A percentile compares a stretch with the other conserved stretches of the same genome.
These are phyloP conservation scores for Peromyscus polionotus DNA, from an alignment of 2,113 vertebrate species.

Conservation along the genomic window DNA sequence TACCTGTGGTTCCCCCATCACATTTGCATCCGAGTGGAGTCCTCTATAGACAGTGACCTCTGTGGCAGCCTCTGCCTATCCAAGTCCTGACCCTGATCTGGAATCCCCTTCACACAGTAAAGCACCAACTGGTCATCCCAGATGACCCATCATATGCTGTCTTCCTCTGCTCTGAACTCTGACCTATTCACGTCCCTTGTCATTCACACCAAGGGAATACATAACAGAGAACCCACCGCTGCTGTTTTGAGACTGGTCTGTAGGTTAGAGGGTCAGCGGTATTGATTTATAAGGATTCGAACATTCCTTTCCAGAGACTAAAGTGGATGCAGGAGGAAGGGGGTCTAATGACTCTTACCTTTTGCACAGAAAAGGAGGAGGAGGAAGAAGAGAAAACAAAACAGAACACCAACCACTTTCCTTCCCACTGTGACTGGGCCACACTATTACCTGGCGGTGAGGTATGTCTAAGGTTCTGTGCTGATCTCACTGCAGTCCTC, in stretches of 20 bases:
- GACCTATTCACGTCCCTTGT: not conserved
- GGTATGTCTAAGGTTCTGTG: not conserved
- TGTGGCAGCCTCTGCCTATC: not conserved
- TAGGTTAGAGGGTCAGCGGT: not conserved
- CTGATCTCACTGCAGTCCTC: not conserved
- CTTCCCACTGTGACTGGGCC: not conserved
- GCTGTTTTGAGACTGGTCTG: not conserved
- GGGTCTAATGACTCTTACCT: not conserved
- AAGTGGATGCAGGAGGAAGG: not conserved
- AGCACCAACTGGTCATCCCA: not conserved
- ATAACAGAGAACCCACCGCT: accelerated
- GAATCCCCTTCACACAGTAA: too few relatives aligned
- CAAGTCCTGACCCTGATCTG: not conserved
- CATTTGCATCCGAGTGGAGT: not conserved
- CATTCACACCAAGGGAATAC: not conserved
- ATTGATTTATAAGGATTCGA: slow-evolving; percentile 18
- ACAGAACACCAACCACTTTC: not conserved
- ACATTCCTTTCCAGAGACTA: not conserved
- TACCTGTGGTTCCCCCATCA: not conserved
- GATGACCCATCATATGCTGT: not conserved
- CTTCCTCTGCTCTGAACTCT: not conserved
- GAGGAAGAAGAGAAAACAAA: not conserved
- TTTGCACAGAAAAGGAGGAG: not conserved
- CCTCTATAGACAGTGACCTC: not conserved
- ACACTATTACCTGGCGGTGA: not conserved